A percentile compares a stretch with the other conserved stretches of the same genome.
Conservation (phyloP, 2,113 vertebrate species). For the Sylvicapra grimmia region DNA sequence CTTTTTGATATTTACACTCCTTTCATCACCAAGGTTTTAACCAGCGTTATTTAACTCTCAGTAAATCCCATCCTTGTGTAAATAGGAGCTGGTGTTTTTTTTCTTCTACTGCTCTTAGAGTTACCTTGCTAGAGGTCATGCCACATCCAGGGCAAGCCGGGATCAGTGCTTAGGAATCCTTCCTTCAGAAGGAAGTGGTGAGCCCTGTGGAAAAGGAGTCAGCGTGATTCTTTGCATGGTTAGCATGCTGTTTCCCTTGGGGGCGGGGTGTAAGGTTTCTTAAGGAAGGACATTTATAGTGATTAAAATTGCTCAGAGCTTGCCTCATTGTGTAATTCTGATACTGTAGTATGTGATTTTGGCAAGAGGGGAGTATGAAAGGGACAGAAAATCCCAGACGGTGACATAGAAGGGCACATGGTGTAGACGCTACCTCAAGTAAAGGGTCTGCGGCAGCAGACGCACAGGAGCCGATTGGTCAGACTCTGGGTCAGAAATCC, state of each 20-base stretch:
- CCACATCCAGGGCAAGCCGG: not conserved
- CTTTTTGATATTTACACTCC: not conserved
- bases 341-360: constrained; percentile 44
- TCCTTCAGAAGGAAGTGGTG: not conserved
- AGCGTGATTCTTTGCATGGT: not conserved
- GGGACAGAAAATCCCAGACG: constrained; percentile 64
- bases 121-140: constrained; percentile 53
- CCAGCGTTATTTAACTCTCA: not conserved
- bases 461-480: not conserved
- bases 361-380: constrained; percentile 39
- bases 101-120: constrained; percentile 40
- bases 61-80: not conserved
- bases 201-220: not conserved
- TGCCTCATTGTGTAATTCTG: constrained; percentile 66
- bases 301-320: constrained; percentile 68
- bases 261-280: constrained; percentile 41
- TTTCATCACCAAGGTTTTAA: constrained; percentile 46
- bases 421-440: not conserved
- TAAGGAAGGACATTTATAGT: constrained; percentile 55
- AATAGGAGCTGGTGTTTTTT: constrained; percentile 19
- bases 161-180: not conserved
- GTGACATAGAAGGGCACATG: not conserved
- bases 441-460: not conserved
- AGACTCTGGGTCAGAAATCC: not conserved
- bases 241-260: constrained; percentile 2